A percentile compares a stretch with the other conserved stretches of the same genome.
Evolutionary conservation across 1,140 invertebrate species (phyloP).

Genomic region (Meloidogyne hapla): DNA sequence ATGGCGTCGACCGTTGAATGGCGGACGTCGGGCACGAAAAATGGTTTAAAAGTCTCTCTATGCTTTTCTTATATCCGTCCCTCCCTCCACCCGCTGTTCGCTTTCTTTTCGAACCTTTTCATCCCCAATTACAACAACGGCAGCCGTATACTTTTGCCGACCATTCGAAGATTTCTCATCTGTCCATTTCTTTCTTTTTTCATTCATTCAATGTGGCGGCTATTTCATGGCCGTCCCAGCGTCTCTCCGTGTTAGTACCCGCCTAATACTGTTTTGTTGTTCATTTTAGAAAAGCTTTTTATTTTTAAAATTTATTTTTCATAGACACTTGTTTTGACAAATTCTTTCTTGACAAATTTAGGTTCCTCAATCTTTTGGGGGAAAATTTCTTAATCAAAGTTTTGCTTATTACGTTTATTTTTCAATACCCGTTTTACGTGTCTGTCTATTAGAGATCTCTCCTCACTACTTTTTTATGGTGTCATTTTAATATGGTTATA

Average conservation of each 20-base stretch:
- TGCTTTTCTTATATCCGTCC: not conserved
- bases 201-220: not conserved
- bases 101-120: not conserved
- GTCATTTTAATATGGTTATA: too few species aligned
- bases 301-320: not conserved
- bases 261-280: not conserved
- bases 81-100: not conserved
- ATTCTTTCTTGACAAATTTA: too few species aligned
- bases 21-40: not conserved
- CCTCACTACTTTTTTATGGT: too few species aligned
- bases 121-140: not conserved
- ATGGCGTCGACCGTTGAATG: conserved; percentile 1
- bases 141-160: not conserved
- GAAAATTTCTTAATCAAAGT: too few species aligned
- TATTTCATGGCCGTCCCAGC: not conserved
- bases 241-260: not conserved
- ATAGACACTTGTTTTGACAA: too few species aligned
- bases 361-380: too few species aligned
- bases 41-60: not conserved
- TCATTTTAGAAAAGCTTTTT: not conserved
- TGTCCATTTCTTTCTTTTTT: not conserved
- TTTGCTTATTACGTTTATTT: too few species aligned
- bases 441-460: too few species aligned
- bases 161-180: not conserved
- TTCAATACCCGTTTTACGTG: too few species aligned